These are phyloP conservation scores for Suricata suricatta DNA, from an alignment of 2,113 vertebrate species.

Conservation along the genomic window DNA sequence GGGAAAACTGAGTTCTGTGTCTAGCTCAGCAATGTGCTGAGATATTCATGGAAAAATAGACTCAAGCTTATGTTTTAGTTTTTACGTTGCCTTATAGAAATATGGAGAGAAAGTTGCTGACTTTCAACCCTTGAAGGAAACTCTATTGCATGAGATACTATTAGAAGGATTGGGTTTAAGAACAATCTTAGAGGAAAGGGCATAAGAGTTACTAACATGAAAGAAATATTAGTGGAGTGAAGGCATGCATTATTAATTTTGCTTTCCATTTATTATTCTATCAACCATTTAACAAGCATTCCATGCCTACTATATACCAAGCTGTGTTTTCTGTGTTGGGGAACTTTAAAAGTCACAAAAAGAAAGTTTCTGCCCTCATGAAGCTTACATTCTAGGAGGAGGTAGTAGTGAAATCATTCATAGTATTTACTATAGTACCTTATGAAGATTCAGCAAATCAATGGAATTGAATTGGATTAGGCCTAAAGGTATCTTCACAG, in stretches of 20 bases:
- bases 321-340: not conserved
- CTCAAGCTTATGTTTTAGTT: not conserved
- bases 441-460: not conserved
- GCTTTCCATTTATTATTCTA: not conserved
- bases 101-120: not conserved
- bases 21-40: conserved; percentile 39
- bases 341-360: not conserved
- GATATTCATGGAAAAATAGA: not conserved
- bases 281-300: not conserved
- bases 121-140: not conserved
- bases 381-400: not conserved
- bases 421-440: not conserved
- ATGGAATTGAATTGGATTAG: not conserved
- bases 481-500: not conserved
- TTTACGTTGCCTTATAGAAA: not conserved
- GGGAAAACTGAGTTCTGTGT: conserved; percentile 43
- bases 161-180: not conserved
- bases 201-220: not conserved
- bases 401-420: not conserved
- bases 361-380: not conserved
- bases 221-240: not conserved
- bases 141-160: not conserved
- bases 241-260: not conserved
- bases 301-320: not conserved
- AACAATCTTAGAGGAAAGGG: not conserved